A percentile compares a stretch with the other conserved stretches of the same genome.
These are phyloP conservation scores for Etheostoma perlongum DNA, from an alignment of 2,797 vertebrate genomes.

Conservation along the genomic window DNA sequence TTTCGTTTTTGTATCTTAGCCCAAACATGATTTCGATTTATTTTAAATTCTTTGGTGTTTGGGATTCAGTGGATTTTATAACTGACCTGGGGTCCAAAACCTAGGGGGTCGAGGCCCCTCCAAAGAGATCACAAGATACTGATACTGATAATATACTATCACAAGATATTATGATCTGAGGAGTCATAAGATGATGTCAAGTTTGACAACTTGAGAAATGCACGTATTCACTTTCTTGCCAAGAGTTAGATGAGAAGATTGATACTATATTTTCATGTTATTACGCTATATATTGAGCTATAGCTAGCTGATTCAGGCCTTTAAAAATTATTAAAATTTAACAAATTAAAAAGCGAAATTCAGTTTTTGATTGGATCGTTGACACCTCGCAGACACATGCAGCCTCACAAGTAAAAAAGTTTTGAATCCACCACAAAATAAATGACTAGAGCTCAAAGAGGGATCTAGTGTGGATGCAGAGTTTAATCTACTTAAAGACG, in stretches of 20 bases:
- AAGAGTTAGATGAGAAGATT: neutral
- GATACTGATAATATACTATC: too few relatives aligned
- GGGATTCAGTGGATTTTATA: neutral
- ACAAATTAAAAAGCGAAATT: neutral
- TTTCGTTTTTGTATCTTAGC: neutral
- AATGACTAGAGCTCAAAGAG: constrained; percentile 24
- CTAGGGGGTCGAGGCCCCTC: neutral
- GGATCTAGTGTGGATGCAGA: neutral
- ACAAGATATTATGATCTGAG: neutral
- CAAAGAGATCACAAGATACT: neutral
- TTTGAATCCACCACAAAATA: neutral
- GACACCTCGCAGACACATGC: neutral
- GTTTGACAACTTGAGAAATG: neutral
- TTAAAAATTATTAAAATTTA: too few relatives aligned
- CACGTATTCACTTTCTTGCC: neutral
- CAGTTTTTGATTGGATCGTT: neutral
- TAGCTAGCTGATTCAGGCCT: neutral
- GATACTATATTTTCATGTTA: neutral
- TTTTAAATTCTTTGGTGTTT: neutral
- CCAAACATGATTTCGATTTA: neutral
- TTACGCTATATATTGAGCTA: neutral
- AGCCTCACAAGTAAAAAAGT: neutral
- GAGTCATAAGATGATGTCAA: neutral
- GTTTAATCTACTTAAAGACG: constrained; percentile 11
- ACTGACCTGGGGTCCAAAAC: neutral